phyloP scores from a whole-genome alignment of 2,797 vertebrate species.

The Gallinago nigripennis region DNA sequence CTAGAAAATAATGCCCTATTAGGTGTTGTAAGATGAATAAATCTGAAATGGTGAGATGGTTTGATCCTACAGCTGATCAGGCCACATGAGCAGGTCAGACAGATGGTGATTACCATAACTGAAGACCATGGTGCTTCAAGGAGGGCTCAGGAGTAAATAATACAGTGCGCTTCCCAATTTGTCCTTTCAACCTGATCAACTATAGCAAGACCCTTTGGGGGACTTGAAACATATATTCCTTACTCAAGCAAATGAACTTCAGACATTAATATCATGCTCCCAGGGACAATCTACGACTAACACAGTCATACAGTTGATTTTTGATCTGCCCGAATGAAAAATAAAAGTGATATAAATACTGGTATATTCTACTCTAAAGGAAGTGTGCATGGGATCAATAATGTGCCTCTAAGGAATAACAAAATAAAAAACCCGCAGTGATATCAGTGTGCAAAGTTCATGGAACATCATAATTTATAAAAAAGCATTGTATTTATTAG shows the following conservation, averaged over 20 bases:
- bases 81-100: not conserved
- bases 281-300: not conserved
- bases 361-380: not conserved
- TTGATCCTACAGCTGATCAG: not conserved
- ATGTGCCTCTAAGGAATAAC: not conserved
- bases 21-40: not conserved
- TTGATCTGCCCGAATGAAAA: not conserved
- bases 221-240: not conserved
- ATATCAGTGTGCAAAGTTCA: not conserved
- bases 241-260: not conserved
- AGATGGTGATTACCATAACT: not conserved
- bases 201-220: not conserved
- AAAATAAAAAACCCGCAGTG: not conserved
- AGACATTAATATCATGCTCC: not conserved
- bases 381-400: not conserved
- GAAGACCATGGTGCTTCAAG: not conserved
- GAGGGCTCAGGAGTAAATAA: not conserved
- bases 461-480: not conserved
- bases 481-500: not conserved
- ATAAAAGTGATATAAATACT: not conserved
- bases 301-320: not conserved
- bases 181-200: slow-evolving; percentile 1
- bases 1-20: not conserved
- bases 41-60: not conserved
- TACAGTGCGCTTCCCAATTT: not conserved